Base-by-base conservation (phyloP, 2,888 invertebrate species). In the Polylopha cassiicola region DNA sequence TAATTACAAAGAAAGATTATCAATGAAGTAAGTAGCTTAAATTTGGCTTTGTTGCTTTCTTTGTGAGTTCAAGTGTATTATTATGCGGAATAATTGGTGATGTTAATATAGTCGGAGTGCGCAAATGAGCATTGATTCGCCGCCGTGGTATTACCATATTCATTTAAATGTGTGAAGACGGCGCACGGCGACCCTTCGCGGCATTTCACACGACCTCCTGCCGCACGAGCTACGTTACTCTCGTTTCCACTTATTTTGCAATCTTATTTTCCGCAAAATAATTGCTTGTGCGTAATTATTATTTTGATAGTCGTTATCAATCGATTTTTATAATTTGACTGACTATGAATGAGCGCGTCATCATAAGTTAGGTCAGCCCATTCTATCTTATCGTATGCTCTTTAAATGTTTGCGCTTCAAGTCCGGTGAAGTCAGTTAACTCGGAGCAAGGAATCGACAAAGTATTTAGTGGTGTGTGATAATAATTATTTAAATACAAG, bases 341-440 rank as follows among this genome's bases (percentile, higher is more conserved):
- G 76, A 77, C 76, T 73, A 73, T 68, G 65, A 73, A 71, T 71
- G 61, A 61, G 60, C 61, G 75, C 77, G 75, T 76, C 79, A 80
- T n/a, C n/a, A n/a, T n/a, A n/a, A n/a, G n/a, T n/a, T 72, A 72
- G 80, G 77, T 81, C 79, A 79, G 58, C 62, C 50, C 66, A 58
- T 70, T 71, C 74, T 34, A 41, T 82, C 81, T 84, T 80, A 85
- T 84, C 85, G 56, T 65, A 61, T 65, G 63, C 69, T 65, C 71
- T 79, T 82, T 84, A 84, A 75, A 85, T 84, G 77, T 79, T 78
- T 79, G 78, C 75, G 82, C 73, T 73, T 73, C 71, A 61, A 73
- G 71, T 69, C 64, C 65, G 71, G 65, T 70, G 63, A 69, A 82
- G 77, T 78, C 82, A 84, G 84, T 85, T 75, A 67, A 75, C 71